A percentile compares a stretch with the other conserved stretches of the same genome.
Evolutionary conservation across 2,113 vertebrate species (phyloP).

Genomic region (Pipra filicauda): DNA sequence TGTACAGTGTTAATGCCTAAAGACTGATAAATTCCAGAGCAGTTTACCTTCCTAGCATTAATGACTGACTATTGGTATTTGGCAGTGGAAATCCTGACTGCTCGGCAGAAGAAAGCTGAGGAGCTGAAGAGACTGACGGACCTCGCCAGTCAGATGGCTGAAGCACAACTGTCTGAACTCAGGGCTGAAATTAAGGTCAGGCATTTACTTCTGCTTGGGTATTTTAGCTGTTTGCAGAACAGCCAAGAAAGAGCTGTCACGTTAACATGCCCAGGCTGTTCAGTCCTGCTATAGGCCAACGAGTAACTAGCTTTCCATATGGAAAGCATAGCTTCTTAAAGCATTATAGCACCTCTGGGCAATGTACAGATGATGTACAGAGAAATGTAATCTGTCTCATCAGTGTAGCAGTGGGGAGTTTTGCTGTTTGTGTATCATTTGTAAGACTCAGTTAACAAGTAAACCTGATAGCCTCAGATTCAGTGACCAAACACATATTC

Average conservation of each 20-base stretch:
- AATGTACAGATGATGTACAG: not conserved
- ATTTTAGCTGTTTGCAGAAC: not conserved
- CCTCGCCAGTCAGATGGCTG: slow-evolving; percentile 80
- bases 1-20: not conserved
- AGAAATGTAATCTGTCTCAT: not conserved
- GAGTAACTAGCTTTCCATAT: not conserved
- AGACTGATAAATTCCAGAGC: not conserved
- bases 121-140: slow-evolving; percentile 81
- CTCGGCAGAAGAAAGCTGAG: slow-evolving; percentile 81
- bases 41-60: not conserved
- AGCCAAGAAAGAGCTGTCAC: not conserved
- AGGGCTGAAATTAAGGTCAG: slow-evolving; percentile 84
- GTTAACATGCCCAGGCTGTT: not conserved
- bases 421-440: not conserved
- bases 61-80: slow-evolving; percentile 36
- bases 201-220: not conserved
- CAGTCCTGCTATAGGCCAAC: not conserved
- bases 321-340: not conserved
- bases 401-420: not conserved
- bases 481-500: not conserved
- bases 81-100: slow-evolving; percentile 82
- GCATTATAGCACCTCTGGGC: not conserved
- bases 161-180: slow-evolving; percentile 80
- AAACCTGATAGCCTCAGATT: not conserved
- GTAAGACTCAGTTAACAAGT: not conserved